phyloP scores from a whole-genome alignment of 30 jellyfish, hydroid and myxozoan species.

The Hydractinia echinata region DNA sequence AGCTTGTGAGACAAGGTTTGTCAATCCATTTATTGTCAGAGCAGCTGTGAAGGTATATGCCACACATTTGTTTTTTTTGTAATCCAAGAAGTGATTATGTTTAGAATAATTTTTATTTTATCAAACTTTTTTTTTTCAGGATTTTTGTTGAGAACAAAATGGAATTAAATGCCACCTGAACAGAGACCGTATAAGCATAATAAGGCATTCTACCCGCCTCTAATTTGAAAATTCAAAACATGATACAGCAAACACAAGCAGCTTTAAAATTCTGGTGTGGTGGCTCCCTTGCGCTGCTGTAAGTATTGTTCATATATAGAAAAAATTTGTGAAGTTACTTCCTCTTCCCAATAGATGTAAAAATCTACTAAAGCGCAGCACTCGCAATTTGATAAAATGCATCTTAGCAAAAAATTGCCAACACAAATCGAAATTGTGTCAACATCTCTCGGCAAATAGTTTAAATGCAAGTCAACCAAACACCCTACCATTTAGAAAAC shows the following conservation, averaged over 20 bases:
- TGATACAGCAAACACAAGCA: slow-evolving; percentile 76
- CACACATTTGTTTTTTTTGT: not conserved
- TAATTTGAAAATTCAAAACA: slow-evolving; percentile 85
- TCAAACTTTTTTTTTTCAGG: slow-evolving; percentile 27
- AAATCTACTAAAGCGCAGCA: no score
- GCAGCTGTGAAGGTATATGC: slow-evolving; percentile 26
- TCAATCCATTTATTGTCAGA: slow-evolving; percentile 72
- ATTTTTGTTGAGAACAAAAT: slow-evolving; percentile 78
- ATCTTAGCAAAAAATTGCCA: no score
- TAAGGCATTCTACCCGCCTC: slow-evolving; percentile 70
- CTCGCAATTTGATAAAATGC: no score
- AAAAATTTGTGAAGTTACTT: no score
- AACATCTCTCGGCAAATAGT: no score
- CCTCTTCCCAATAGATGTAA: no score
- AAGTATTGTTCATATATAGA: not conserved
- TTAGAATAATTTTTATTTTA: not conserved
- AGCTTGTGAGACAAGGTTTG: slow-evolving; percentile 79
- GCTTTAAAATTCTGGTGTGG: slow-evolving; percentile 69
- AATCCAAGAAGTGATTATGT: not conserved
- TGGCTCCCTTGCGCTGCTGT: slow-evolving; percentile 80
- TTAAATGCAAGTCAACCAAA: no score
- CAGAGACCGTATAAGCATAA: slow-evolving; percentile 62
- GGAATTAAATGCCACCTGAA: slow-evolving; percentile 41
- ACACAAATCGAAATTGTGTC: not conserved
- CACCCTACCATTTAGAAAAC: no score